phyloP scores from a whole-genome alignment of 2,888 invertebrate species.

The Melikaiella ostensackeni region DNA sequence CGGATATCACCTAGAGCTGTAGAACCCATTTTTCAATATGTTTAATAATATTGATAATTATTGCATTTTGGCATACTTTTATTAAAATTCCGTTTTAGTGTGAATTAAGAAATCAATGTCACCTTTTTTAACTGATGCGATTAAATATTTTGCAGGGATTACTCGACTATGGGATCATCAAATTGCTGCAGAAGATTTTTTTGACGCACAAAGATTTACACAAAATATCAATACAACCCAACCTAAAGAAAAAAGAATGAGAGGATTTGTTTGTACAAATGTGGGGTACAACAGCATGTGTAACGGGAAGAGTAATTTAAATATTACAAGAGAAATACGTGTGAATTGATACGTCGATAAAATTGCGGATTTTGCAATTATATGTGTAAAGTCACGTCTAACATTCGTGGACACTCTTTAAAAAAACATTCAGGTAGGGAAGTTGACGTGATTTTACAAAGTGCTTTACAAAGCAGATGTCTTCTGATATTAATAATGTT shows the following conservation, averaged over 20 bases:
- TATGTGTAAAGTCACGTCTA: constrained; percentile 62
- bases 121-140: background rate
- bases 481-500: no score
- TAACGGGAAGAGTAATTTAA: constrained; percentile 58
- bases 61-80: no score
- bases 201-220: background rate
- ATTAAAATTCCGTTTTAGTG: no score
- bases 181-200: background rate
- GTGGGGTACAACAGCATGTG: constrained; percentile 59
- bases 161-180: background rate
- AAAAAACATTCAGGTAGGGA: background rate
- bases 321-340: constrained; percentile 79
- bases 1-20: no score
- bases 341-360: constrained; percentile 76
- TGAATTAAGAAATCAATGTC: no score
- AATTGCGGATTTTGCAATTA: constrained; percentile 68
- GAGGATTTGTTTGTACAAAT: constrained; percentile 54
- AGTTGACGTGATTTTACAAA: background rate
- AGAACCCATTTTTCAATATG: background rate
- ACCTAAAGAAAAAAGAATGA: background rate
- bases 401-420: constrained; percentile 59
- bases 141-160: background rate
- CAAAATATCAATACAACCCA: background rate
- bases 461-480: background rate
- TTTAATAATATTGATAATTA: background rate